Base-by-base conservation (phyloP, 2,797 vertebrate genomes). In the Labroides dimidiatus region DNA sequence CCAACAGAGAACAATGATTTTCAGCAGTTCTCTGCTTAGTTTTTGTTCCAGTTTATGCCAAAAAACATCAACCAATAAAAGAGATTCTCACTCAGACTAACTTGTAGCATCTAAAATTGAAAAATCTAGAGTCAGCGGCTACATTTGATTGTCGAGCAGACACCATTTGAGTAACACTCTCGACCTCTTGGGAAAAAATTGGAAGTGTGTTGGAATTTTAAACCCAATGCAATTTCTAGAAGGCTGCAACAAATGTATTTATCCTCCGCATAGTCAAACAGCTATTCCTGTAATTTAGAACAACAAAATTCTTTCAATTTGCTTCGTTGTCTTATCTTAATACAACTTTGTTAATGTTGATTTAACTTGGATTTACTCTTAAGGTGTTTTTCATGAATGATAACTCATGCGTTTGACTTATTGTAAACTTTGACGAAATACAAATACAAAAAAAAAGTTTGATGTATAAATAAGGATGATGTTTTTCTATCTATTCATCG, bases 261-360 rank as follows among this genome's bases (percentile, higher is more conserved):
- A 20, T 62, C 2, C 36, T 59, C 30, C 23, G 64, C 47, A 54
- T 58, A 68, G 69, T 43, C 24, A 33, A 41, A 2, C 23, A 44
- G 5, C 19, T 72, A n/a, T 19, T 10, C 10, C 48, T 69, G 30
- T 72, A 52, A 75, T 69, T 82, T 67, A 62, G 17, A 37, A n/a
- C n/a, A 48, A 70, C 2, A 42, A 2, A 19, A 50, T 65, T 69
- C 23, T 61, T n/a, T n/a, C n/a, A n/a, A n/a, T n/a, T n/a, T n/a
- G n/a, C n/a, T n/a, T n/a, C n/a, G n/a, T 56, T 63, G 2, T 41
- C n/a, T 72, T 62, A 73, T 69, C 54, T 61, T 1, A 63, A 24
- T 56, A 12, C 20, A 36, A 39, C 27, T 51, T 19, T 49, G 24
- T 41, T 52, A 4, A 41, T 60, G 19, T 27, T 56, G 13, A 15